phyloP scores from a whole-genome alignment of 2,888 invertebrate genomes.

The Poecilobothrus nobilitatus region DNA sequence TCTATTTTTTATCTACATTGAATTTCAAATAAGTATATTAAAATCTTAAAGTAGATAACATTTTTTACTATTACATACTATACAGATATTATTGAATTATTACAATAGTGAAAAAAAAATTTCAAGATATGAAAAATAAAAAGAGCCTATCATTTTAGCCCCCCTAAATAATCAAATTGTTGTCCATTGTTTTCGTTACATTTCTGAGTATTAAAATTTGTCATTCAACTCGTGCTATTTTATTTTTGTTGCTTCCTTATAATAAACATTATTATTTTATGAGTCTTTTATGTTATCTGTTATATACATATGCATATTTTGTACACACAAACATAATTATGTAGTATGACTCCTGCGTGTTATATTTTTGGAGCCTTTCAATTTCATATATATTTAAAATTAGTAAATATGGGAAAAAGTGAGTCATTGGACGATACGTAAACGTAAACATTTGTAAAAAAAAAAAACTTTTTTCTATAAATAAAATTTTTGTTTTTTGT shows the following conservation, averaged over 20 bases:
- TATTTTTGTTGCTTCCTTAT: no score
- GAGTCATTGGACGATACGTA: slow-evolving; percentile 1
- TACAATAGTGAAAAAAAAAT: no score
- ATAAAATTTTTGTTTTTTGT: not conserved
- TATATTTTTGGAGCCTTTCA: not conserved
- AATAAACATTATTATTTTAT: not conserved
- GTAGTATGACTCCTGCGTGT: not conserved
- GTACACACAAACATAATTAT: not conserved
- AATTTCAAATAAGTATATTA: no score
- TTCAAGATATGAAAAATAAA: not conserved
- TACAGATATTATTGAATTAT: no score
- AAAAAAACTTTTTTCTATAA: not conserved
- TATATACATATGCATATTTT: not conserved
- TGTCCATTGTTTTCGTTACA: no score
- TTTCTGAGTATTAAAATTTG: not conserved
- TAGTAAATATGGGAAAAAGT: not conserved
- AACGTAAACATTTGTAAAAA: not conserved
- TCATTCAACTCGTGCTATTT: not conserved
- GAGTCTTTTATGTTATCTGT: not conserved
- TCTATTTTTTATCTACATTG: no score
- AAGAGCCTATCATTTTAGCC: not conserved
- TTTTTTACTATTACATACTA: no score
- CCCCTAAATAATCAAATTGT: not conserved
- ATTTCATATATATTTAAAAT: not conserved
- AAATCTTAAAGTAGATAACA: no score